phyloP scores from a whole-genome alignment of 2,113 vertebrate genomes.

The human (Homo sapiens) region DNA sequence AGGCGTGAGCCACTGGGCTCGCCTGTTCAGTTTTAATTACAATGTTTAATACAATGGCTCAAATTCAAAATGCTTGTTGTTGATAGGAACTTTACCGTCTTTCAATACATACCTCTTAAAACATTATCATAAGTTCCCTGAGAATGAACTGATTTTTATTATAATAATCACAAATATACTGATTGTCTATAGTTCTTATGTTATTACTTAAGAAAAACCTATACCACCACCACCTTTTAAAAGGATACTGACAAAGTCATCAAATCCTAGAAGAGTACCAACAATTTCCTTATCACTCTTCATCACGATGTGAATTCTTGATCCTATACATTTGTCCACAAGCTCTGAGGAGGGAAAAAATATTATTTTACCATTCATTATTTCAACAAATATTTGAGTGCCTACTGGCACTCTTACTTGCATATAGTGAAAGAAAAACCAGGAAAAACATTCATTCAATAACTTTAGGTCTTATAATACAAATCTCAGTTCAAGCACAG shows the following conservation, averaged over 20 bases:
- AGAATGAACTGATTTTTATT: slow-evolving; percentile 13
- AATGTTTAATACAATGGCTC: slow-evolving; percentile 3
- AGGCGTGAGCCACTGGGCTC: too few species aligned
- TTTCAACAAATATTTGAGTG: background rate
- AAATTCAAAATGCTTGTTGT: background rate
- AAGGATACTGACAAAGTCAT: slow-evolving; percentile 99
- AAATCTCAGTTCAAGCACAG: background rate
- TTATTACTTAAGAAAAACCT: background rate
- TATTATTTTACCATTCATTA: slow-evolving; percentile 4
- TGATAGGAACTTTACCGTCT: background rate
- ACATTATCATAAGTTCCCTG: background rate
- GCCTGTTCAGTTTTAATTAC: background rate
- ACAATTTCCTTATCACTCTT: slow-evolving; percentile 94
- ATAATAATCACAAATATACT: background rate
- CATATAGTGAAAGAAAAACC: background rate
- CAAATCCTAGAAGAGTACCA: slow-evolving; percentile 93
- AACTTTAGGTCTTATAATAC: background rate
- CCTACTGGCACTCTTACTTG: background rate
- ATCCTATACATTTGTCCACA: slow-evolving; percentile 95
- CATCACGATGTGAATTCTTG: slow-evolving; percentile 93
- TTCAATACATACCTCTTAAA: background rate
- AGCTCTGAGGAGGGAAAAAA: slow-evolving; percentile 84
- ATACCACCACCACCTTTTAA: background rate
- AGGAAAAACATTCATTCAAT: background rate
- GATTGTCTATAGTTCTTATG: background rate